These are phyloP conservation scores for Chrysemys picta DNA, from an alignment of 2,113 vertebrate species.

Conservation along the genomic window DNA sequence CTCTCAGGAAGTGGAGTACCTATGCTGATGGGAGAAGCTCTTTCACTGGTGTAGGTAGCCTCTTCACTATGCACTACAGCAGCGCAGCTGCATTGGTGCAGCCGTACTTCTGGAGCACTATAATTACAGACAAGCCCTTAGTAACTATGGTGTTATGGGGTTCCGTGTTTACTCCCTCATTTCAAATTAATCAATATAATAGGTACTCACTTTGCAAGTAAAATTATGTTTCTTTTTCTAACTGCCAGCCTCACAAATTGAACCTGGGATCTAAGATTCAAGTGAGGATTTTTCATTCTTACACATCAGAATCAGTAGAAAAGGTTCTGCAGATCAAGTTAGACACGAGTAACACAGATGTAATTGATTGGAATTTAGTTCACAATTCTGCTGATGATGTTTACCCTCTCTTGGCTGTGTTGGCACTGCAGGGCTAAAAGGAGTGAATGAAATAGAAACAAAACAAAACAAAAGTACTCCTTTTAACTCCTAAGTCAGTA, in stretches of 20 bases:
- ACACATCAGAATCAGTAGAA: not conserved
- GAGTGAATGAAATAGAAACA: not conserved
- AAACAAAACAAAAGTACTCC: not conserved
- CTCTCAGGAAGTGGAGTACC: too few species aligned
- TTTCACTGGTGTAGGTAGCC: too few species aligned
- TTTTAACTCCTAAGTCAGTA: not conserved
- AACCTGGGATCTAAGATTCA: not conserved
- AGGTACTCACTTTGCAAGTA: too few species aligned
- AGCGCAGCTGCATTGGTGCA: too few species aligned
- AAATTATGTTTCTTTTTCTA: constrained; percentile 26
- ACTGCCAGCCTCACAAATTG: not conserved
- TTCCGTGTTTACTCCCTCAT: constrained; percentile 19
- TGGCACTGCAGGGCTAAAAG: not conserved
- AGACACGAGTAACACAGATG: not conserved
- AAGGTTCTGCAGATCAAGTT: not conserved
- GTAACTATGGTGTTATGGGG: not conserved
- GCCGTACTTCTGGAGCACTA: too few species aligned
- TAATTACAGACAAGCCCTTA: not conserved
- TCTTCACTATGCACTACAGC: too few species aligned
- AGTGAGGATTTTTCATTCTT: not conserved
- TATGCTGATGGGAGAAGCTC: too few species aligned
- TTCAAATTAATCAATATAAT: not conserved
- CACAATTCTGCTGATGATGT: not conserved
- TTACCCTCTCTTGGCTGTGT: not conserved
- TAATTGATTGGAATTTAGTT: not conserved